A percentile compares a stretch with the other conserved stretches of the same genome.
Evolutionary conservation across 2,113 vertebrate genomes (phyloP).

Genomic region (Narcine bancroftii): DNA sequence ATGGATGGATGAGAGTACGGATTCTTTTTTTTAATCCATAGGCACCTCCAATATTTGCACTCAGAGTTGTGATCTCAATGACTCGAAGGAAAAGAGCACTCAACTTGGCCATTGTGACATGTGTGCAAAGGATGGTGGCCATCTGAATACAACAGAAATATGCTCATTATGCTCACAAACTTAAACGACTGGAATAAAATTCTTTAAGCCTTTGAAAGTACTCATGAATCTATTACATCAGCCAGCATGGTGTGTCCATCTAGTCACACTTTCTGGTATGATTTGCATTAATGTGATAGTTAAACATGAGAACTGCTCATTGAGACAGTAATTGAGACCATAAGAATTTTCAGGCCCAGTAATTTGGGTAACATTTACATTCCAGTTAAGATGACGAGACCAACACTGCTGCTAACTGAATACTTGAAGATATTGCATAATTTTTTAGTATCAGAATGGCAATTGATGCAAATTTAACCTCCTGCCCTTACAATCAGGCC

Average conservation of each 20-base stretch:
- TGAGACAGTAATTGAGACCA: constrained; percentile 27
- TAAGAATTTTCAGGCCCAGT: constrained; percentile 22
- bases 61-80: neutral
- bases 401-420: neutral
- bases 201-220: neutral
- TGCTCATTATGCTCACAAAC: neutral
- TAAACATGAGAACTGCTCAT: constrained; percentile 19
- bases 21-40: neutral
- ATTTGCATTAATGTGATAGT: constrained; percentile 12
- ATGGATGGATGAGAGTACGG: neutral
- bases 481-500: neutral
- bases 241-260: neutral
- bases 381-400: constrained; percentile 14
- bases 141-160: neutral
- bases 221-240: constrained; percentile 9
- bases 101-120: neutral
- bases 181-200: neutral
- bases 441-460: neutral
- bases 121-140: neutral
- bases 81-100: neutral
- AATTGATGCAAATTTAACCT: neutral
- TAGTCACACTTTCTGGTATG: neutral
- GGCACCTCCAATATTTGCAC: neutral
- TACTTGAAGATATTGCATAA: neutral
- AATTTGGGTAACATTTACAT: constrained; percentile 30